Evolutionary conservation across 1,140 invertebrate genomes (phyloP).

Genomic region (Wiebesia pumilae): DNA sequence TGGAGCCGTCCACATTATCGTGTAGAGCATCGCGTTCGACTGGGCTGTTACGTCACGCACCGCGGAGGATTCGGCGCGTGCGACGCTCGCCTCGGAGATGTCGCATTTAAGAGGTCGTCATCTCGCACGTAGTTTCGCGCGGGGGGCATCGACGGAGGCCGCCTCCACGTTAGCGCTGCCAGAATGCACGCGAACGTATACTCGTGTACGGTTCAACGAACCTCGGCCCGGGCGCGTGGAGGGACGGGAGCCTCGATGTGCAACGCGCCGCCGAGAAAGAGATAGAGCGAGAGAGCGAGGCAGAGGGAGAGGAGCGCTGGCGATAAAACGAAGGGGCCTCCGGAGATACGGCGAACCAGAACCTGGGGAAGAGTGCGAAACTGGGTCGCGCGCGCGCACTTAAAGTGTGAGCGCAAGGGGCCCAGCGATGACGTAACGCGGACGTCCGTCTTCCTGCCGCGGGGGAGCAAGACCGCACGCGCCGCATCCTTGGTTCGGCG

Average conservation of each 20-base stretch:
- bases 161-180: constrained; percentile 1
- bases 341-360: background rate
- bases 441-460: background rate
- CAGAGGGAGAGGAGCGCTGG: background rate
- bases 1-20: background rate
- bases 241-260: background rate
- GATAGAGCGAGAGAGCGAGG: background rate
- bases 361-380: background rate
- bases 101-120: background rate
- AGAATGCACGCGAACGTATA: background rate
- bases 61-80: background rate
- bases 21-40: background rate
- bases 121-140: constrained; percentile 3
- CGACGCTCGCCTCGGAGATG: constrained; percentile 9
- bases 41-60: background rate
- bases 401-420: background rate
- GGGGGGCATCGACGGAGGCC: constrained; percentile 1
- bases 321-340: background rate
- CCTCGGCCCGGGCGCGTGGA: background rate
- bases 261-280: background rate
- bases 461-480: background rate
- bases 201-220: constrained; percentile 14
- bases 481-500: background rate
- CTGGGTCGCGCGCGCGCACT: background rate
- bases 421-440: constrained; percentile 1